Percentiles rank a stretch among this genome's conserved stretches.
These are phyloP conservation scores for Lophius americanus DNA, from an alignment of 2,797 vertebrate species.

Conservation along the genomic window DNA sequence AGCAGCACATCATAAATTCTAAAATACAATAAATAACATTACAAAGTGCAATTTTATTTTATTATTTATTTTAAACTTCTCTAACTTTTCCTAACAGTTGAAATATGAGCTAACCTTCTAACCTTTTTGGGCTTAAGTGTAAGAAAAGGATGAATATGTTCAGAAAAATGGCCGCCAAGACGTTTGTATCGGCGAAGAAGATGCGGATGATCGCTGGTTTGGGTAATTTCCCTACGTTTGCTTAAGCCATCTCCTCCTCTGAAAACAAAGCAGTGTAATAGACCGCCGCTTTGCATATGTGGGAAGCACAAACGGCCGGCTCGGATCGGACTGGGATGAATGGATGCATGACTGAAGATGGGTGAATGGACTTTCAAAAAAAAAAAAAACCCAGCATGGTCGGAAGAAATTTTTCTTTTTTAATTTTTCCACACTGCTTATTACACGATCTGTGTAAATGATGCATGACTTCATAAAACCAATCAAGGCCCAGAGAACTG, in stretches of 20 bases:
- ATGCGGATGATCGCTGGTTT: constrained; percentile 40
- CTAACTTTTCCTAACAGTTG: not conserved
- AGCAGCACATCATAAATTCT: no score
- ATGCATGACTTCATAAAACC: constrained; percentile 41
- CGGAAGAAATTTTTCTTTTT: no score
- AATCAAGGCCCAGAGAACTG: constrained; percentile 17
- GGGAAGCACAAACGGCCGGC: constrained; percentile 73
- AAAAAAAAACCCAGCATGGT: no score
- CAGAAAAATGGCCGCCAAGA: not conserved
- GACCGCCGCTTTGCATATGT: constrained; percentile 74
- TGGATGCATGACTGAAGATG: constrained; percentile 36
- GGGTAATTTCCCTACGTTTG: constrained; percentile 75
- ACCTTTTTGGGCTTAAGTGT: not conserved
- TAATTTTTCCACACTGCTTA: constrained; percentile 1
- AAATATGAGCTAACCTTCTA: not conserved
- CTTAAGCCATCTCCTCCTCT: constrained; percentile 62
- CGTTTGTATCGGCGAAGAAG: not conserved
- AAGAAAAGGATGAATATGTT: not conserved
- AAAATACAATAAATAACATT: no score
- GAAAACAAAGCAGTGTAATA: constrained; percentile 76
- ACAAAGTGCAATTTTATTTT: not conserved
- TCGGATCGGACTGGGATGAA: constrained; percentile 33
- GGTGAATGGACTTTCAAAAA: not conserved
- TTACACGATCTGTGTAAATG: constrained; percentile 28
- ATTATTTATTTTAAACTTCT: not conserved